A percentile compares a stretch with the other conserved stretches of the same genome.
Conservation (phyloP, 2,888 invertebrate species). For the Homarus gammarus region DNA sequence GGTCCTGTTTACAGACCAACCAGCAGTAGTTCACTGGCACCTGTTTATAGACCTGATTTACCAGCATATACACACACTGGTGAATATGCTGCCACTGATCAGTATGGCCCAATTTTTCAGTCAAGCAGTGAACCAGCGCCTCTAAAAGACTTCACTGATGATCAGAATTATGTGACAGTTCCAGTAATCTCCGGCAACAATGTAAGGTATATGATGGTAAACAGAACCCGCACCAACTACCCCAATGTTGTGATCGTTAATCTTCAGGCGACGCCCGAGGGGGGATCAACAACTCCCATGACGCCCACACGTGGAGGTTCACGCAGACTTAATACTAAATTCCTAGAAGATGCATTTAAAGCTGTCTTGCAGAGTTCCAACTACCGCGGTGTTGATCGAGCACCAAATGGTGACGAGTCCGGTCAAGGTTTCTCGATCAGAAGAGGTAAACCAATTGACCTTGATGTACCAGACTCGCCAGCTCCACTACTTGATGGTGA, state of each 20-base stretch:
- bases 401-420: not conserved
- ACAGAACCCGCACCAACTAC: slow-evolving; percentile 65
- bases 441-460: slow-evolving; percentile 50
- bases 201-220: slow-evolving; percentile 69
- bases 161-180: slow-evolving; percentile 54
- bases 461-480: slow-evolving; percentile 34
- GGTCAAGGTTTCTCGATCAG: slow-evolving; percentile 41
- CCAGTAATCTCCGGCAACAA: slow-evolving; percentile 74
- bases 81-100: slow-evolving; percentile 12
- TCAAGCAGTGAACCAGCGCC: slow-evolving; percentile 44
- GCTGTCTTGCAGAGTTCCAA: slow-evolving; percentile 43
- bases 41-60: slow-evolving; percentile 47
- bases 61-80: slow-evolving; percentile 12
- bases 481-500: slow-evolving; percentile 41
- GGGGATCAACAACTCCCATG: slow-evolving; percentile 29
- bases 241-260: slow-evolving; percentile 75
- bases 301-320: slow-evolving; percentile 46
- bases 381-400: slow-evolving; percentile 47
- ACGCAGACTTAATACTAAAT: slow-evolving; percentile 43
- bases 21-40: slow-evolving; percentile 51
- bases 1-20: slow-evolving; percentile 31
- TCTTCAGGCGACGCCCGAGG: slow-evolving; percentile 55
- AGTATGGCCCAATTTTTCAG: slow-evolving; percentile 42
- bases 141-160: slow-evolving; percentile 35
- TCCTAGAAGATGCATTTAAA: slow-evolving; percentile 53